A percentile compares a stretch with the other conserved stretches of the same genome.
These are phyloP conservation scores for Isaurus tuberculatus DNA, from an alignment of 92 coral and sea anemone genomes.

Conservation along the genomic window DNA sequence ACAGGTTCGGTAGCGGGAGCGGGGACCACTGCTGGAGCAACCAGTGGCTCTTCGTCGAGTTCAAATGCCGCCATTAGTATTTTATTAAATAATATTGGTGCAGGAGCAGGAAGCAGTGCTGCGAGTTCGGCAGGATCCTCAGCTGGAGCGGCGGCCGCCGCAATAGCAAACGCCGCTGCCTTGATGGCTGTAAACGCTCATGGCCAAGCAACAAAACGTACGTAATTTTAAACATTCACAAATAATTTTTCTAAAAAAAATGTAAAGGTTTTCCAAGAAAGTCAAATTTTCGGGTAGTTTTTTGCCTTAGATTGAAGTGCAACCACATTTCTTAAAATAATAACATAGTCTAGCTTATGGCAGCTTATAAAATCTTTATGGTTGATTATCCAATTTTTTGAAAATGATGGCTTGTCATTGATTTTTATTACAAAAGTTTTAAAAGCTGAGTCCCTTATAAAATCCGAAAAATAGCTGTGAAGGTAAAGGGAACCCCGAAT, in stretches of 20 bases:
- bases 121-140: not conserved
- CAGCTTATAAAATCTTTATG: too few species aligned
- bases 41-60: conserved; percentile 17
- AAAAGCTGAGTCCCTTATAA: too few species aligned
- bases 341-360: too few species aligned
- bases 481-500: too few species aligned
- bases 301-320: not conserved
- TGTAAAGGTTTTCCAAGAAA: too few species aligned
- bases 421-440: too few species aligned
- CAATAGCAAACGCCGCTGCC: conserved; percentile 38
- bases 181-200: conserved; percentile 24
- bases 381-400: too few species aligned
- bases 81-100: conserved; percentile 4
- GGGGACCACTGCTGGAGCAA: conserved; percentile 9
- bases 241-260: not conserved
- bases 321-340: too few species aligned
- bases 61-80: conserved; percentile 33
- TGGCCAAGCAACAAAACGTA: conserved; percentile 38
- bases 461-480: too few species aligned
- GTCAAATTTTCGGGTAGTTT: too few species aligned
- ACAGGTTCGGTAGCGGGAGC: conserved; percentile 18
- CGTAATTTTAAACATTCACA: not conserved
- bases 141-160: conserved; percentile 26
- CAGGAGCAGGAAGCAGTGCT: conserved; percentile 22
- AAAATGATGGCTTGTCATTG: too few species aligned